phyloP scores from a whole-genome alignment of 2,888 invertebrate species.

The Pseudanteris insignis region DNA sequence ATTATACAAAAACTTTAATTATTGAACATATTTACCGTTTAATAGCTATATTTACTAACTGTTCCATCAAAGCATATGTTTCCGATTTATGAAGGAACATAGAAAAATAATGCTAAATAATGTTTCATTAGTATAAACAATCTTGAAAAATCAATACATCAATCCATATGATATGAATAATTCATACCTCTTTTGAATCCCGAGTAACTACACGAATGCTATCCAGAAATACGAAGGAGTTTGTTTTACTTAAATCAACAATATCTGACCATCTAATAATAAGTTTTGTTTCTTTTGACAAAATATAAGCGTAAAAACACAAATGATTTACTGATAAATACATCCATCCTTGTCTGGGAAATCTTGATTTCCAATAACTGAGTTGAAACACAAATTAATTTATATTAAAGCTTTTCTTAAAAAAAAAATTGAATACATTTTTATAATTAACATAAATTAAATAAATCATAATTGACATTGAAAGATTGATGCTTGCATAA shows the following conservation, averaged over 20 bases:
- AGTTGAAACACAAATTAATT: no score
- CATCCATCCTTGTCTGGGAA: constrained; percentile 96
- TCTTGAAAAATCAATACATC: no score
- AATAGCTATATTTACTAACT: constrained; percentile 96
- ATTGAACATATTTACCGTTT: constrained; percentile 73
- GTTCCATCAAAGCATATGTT: constrained; percentile 91
- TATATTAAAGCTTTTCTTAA: no score
- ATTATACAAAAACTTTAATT: no score
- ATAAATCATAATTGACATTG: no score
- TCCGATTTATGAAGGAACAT: constrained; percentile 90
- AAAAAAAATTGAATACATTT: no score
- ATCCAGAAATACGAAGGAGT: constrained; percentile 83
- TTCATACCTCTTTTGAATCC: constrained; percentile 73
- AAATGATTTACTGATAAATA: constrained; percentile 96
- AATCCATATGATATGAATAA: no score
- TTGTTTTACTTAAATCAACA: constrained; percentile 80
- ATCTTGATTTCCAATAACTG: constrained; percentile 91
- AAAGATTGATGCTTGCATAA: no score
- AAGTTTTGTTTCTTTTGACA: constrained; percentile 89
- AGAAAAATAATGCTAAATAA: constrained; percentile 91
- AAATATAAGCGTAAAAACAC: constrained; percentile 94
- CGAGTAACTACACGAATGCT: constrained; percentile 87
- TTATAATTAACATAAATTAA: no score
- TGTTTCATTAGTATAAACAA: no score
- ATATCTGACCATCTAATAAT: constrained; percentile 92